phyloP scores from a whole-genome alignment of 2,113 vertebrate genomes.

The Otus sunia region DNA sequence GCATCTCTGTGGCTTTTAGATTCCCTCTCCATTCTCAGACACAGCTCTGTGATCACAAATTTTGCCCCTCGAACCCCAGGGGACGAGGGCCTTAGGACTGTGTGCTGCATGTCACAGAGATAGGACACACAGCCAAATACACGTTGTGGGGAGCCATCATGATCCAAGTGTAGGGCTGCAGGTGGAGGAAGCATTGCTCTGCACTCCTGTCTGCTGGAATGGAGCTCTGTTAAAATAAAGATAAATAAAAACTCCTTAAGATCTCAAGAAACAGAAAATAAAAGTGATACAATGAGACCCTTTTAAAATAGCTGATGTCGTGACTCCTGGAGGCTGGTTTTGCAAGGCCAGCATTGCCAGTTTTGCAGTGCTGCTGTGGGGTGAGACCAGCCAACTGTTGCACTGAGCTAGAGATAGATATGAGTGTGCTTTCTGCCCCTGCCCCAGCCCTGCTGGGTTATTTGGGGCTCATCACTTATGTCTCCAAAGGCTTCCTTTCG shows the following conservation, averaged over 20 bases:
- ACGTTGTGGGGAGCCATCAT: background rate
- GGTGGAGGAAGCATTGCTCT: background rate
- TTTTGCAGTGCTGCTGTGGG: background rate
- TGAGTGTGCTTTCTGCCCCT: background rate
- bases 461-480: background rate
- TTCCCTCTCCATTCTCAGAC: background rate
- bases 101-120: background rate
- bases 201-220: rapidly evolving
- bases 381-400: background rate
- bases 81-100: background rate
- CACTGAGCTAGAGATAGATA: background rate
- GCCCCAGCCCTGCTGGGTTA: background rate
- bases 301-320: background rate
- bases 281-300: background rate
- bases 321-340: background rate
- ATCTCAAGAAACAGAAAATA: background rate
- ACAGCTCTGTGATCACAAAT: background rate
- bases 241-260: background rate
- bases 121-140: background rate
- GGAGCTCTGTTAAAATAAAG: background rate
- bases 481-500: background rate
- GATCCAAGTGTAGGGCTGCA: background rate
- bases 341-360: background rate
- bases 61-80: background rate
- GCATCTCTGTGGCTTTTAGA: background rate